Conservation (phyloP, 2,888 invertebrate species). For the Rhabditoides inermis region DNA sequence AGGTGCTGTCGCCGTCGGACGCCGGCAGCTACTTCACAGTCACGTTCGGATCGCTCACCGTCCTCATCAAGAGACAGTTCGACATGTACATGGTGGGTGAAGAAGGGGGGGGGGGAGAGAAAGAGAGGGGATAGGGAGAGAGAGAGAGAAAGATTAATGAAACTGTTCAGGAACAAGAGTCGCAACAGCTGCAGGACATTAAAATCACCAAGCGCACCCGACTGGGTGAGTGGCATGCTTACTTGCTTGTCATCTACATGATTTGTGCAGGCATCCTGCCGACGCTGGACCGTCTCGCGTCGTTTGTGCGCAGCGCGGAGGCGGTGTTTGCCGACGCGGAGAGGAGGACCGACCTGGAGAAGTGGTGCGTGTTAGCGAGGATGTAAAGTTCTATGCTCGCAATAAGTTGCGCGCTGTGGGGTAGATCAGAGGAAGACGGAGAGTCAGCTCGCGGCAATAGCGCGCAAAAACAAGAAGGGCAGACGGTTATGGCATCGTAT, state of each 20-base stretch:
- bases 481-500: no score
- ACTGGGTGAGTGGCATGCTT: no score
- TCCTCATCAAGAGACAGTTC: slow-evolving; percentile 79
- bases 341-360: slow-evolving; percentile 79
- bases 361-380: slow-evolving; percentile 62
- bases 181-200: slow-evolving; percentile 22
- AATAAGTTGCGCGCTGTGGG: no score
- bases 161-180: slow-evolving; percentile 26
- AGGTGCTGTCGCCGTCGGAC: slow-evolving; percentile 67
- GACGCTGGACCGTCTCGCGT: slow-evolving; percentile 31
- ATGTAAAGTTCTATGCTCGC: no score
- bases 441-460: no score
- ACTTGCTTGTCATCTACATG: no score
- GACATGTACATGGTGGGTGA: slow-evolving; percentile 72
- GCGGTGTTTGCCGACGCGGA: slow-evolving; percentile 77
- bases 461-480: no score
- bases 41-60: slow-evolving; percentile 71
- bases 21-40: slow-evolving; percentile 77
- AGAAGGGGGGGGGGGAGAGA: no score
- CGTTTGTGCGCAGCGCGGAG: slow-evolving; percentile 76
- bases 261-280: no score
- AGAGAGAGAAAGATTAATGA: neutral
- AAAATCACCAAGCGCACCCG: slow-evolving; percentile 34
- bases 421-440: no score
- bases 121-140: no score